Percentiles rank a stretch among this genome's conserved stretches.
Conservation (phyloP, 2,797 vertebrate species). For the Picus viridis region DNA sequence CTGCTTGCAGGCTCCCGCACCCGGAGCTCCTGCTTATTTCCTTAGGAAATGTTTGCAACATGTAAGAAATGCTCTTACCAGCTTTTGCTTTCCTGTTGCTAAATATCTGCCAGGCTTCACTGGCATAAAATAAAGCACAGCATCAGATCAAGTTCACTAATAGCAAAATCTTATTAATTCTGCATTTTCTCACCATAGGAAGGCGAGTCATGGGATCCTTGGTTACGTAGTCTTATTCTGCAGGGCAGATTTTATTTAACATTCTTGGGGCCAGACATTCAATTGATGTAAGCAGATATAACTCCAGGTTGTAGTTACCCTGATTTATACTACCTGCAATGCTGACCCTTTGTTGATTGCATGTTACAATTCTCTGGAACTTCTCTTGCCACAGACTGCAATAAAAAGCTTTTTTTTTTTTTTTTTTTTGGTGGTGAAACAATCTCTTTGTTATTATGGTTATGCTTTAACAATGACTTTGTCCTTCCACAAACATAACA, state of each 20-base stretch:
- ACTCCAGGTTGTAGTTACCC: not conserved
- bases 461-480: not conserved
- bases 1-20: not conserved
- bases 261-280: slow-evolving; percentile 17
- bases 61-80: slow-evolving; percentile 18
- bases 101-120: slow-evolving; percentile 55
- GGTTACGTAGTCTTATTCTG: slow-evolving; percentile 60
- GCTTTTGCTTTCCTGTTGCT: slow-evolving; percentile 34
- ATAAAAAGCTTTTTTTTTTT: not conserved
- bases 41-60: not conserved
- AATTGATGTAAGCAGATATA: not conserved
- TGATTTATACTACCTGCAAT: not conserved
- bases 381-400: slow-evolving; percentile 23
- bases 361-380: slow-evolving; percentile 49
- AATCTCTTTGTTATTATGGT: not conserved
- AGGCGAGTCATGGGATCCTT: slow-evolving; percentile 65
- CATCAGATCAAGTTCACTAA: slow-evolving; percentile 66
- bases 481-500: not conserved
- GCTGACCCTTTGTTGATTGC: slow-evolving; percentile 51
- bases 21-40: accelerated
- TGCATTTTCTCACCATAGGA: slow-evolving; percentile 69
- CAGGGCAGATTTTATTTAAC: slow-evolving; percentile 52
- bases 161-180: slow-evolving; percentile 75
- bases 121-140: slow-evolving; percentile 51
- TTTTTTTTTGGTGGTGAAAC: slow-evolving; percentile 9